Evolutionary conservation across 1,140 invertebrate species (phyloP), one percentile per base, ranked within the genome.

Genomic region (Penaeus indicus): DNA sequence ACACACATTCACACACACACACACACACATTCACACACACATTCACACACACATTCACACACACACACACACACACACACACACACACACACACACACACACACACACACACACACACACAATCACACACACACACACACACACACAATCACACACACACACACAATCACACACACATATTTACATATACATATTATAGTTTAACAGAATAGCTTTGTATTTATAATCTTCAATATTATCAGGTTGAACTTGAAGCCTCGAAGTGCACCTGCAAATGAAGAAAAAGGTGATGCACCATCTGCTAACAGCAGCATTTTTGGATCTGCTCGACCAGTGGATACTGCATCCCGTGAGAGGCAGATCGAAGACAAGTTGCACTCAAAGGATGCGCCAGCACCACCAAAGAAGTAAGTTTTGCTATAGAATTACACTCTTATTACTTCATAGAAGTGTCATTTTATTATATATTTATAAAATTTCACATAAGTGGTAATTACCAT

Each of bases 281-380:
- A 75, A 67, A 75, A 75, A 22, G 61, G 61, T 54, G 83, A 75
- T 61, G 21, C n/a, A 8, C 22, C 25, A 19, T n/a, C 18, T 21
- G 32, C 42, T 47, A 32, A 62, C 19, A 63, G 75, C 3, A 95
- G 96, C 85, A 97, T 98, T 90, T 98, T 98, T 92, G 98, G 98
- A 60, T 96, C 94, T 38, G 98, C 98, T 47, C 97, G 97, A 92
- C 98, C 98, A 13, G 98, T 99, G 0, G 97, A 99, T 93, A 99
- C 98, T 21, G 95, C 96, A 67, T 95, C 96, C 10, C 94, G 95
- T 89, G 96, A 97, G 92, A 90, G 92, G 47, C 93, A 94, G 91
- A 94, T 94, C 84, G 94, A 94, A 93, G 95, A 92, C 94, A 95
- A 92, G 95, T 96, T 91, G n/a, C 63, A 11, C 18, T 22, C 62